Percentiles rank a stretch among this genome's conserved stretches.
phyloP scores from a whole-genome alignment of 1,140 invertebrate species.

The Nixonia krombeini region DNA sequence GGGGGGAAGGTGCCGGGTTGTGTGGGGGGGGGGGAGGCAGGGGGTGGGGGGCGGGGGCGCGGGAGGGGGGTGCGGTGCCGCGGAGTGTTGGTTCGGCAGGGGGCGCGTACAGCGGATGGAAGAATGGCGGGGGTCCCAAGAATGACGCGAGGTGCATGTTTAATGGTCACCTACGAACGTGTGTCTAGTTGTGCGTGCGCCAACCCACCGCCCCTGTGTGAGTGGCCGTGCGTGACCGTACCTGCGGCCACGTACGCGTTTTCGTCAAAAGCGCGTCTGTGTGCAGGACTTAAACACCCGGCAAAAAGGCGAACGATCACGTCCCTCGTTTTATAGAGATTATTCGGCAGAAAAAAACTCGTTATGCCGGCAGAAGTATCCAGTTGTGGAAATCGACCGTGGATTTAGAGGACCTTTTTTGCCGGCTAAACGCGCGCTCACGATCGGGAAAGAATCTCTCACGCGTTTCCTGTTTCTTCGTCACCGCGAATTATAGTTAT shows the following conservation, averaged over 20 bases:
- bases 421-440: no score
- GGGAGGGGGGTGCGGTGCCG: constrained; percentile 12
- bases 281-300: constrained; percentile 5
- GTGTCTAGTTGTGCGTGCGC: constrained; percentile 43
- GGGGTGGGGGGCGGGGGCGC: constrained; percentile 25
- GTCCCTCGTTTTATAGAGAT: constrained; percentile 11
- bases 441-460: no score
- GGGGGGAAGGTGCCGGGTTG: constrained; percentile 44
- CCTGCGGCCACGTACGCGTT: constrained; percentile 15
- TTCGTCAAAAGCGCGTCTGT: constrained; percentile 9
- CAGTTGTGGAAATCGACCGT: constrained; percentile 5
- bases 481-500: no score
- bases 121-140: constrained; percentile 63
- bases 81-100: no score
- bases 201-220: constrained; percentile 21
- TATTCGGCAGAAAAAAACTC: constrained; percentile 3
- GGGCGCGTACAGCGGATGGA: constrained; percentile 57
- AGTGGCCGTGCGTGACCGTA: constrained; percentile 20
- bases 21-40: constrained; percentile 13
- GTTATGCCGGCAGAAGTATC: background rate
- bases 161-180: constrained; percentile 51
- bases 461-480: no score
- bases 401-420: constrained; percentile 11
- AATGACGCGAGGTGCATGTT: constrained; percentile 67
- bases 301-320: constrained; percentile 3